phyloP scores from a whole-genome alignment of 2,113 vertebrate genomes.

The Acanthisitta chloris region DNA sequence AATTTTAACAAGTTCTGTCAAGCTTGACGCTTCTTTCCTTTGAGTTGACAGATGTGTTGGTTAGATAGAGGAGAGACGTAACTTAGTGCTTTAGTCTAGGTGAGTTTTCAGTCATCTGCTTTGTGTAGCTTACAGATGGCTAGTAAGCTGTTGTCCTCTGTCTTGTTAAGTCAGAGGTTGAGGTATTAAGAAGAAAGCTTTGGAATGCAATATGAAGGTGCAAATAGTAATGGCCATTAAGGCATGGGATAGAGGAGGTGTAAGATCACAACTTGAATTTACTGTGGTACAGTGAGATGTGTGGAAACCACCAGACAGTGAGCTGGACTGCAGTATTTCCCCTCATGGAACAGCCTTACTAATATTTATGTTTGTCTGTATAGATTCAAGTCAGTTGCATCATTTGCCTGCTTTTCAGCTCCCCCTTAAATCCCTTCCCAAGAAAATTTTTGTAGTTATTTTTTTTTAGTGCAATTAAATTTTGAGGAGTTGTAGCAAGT shows the following conservation, averaged over 20 bases:
- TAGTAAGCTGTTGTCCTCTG: not conserved
- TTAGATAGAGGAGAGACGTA: not conserved
- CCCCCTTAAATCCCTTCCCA: not conserved
- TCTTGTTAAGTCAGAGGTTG: not conserved
- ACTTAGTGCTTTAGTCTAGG: not conserved
- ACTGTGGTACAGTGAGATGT: not conserved
- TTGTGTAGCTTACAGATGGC: not conserved
- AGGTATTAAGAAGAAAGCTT: not conserved
- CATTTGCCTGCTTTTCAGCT: not conserved
- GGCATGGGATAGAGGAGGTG: not conserved
- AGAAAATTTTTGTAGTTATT: not conserved
- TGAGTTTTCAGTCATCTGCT: not conserved
- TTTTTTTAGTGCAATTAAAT: not conserved
- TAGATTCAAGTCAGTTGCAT: not conserved
- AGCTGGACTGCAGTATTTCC: not conserved
- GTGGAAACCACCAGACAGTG: not conserved
- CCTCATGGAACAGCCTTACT: not conserved
- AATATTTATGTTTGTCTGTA: not conserved
- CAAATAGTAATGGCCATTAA: not conserved
- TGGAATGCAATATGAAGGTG: not conserved
- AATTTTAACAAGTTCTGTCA: not conserved
- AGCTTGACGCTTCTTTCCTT: not conserved
- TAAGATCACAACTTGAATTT: not conserved
- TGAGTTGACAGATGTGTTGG: not conserved
- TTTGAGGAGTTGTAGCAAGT: not conserved